Evolutionary conservation across 2,113 vertebrate genomes (phyloP), one percentile per base, ranked within the genome.

Genomic region (Pseudonaja textilis): DNA sequence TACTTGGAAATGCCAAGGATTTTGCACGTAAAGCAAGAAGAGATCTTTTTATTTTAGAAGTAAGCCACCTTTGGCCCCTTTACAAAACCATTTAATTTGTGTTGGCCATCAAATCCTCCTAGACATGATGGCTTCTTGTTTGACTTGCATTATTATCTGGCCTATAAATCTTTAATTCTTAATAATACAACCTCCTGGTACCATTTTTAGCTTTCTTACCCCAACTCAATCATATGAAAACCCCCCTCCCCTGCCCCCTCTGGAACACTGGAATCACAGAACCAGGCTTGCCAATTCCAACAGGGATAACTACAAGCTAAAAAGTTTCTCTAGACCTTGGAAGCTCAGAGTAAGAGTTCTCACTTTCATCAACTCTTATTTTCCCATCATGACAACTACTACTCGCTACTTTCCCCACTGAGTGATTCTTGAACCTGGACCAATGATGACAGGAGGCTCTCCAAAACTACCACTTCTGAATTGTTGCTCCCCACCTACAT

Each of bases 401-500:
- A 12, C 85, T 50, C 50, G 25, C 85, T 87, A 12, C 23, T 29
- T 87, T 88, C 29, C 87, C 29, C 14, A 16, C 6, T 0, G 39
- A 7, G 47, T 55, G 47, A 52, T 20, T 52, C 26, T 39, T 81
- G 74, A 81, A 42, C 34, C 74, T 81, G 74, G 34, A 81, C 18
- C 34, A 81, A 9, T 87, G 11, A 5, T 22, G 87, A 47, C 56
- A 45, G 45, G 4, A 1, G 14, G 86, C 56, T 90, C 81, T 2
- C 2, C 18, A 0, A 85, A 0, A 9, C 42, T n/a, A 16, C 4
- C 61, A 23, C 56, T 61, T 42, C 47, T 57, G 29, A 18, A 56
- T 25, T 90, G 57, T 45, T 50, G 25, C 2, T 59, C 45, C 52
- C 11, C 61, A 54, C 69, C 11, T 0, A 2, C 0, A 20, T 0